A percentile compares a stretch with the other conserved stretches of the same genome.
phyloP scores from a whole-genome alignment of 2,113 vertebrate genomes.

The Epinephelus cyanopodus region DNA sequence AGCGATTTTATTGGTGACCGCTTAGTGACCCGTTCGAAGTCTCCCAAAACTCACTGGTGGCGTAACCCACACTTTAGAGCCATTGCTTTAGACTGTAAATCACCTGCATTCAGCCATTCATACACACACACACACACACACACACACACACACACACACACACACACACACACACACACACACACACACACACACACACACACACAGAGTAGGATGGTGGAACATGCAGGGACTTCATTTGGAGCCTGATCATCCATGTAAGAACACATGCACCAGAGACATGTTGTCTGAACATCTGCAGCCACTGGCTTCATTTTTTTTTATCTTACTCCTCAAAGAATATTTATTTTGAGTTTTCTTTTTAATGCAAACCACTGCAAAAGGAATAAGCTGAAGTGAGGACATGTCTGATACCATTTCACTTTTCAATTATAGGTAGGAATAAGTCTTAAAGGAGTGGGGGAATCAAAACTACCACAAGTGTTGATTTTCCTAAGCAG shows the following conservation, averaged over 20 bases:
- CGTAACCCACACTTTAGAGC: conserved; percentile 14
- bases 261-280: background rate
- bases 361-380: background rate
- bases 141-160: background rate
- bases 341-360: background rate
- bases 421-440: background rate
- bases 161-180: background rate
- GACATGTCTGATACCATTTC: background rate
- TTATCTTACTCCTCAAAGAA: background rate
- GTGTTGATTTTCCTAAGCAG: background rate
- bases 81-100: conserved; percentile 18
- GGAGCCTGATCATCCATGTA: conserved; percentile 16
- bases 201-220: conserved; percentile 7
- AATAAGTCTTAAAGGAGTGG: background rate
- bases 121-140: background rate
- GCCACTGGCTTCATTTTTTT: background rate
- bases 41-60: conserved; percentile 30
- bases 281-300: background rate
- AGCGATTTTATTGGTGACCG: conserved; percentile 1
- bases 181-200: background rate
- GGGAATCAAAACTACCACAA: background rate
- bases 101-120: background rate
- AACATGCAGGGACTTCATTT: background rate
- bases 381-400: background rate
- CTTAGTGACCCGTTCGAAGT: conserved; percentile 22